These are phyloP conservation scores for Diacarnus erythraeanus DNA, from an alignment of 37 sponge, comb jelly and placozoan genomes.

Conservation along the genomic window DNA sequence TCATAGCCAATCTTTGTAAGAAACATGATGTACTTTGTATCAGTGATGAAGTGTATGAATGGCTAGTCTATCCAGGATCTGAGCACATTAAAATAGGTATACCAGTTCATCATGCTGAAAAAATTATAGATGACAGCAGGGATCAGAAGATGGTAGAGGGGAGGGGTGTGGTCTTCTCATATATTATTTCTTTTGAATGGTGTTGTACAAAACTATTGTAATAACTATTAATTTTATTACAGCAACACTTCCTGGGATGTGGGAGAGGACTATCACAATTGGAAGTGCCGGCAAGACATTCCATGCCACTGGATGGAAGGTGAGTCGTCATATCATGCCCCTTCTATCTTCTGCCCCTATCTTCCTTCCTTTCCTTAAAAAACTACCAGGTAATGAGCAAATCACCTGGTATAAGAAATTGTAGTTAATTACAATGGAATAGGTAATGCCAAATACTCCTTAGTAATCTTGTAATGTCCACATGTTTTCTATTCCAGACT, in stretches of 20 bases:
- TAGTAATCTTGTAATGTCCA: neutral
- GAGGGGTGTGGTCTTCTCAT: neutral
- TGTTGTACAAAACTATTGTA: constrained; percentile 97
- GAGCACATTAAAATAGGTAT: constrained; percentile 79
- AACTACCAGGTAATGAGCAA: too few relatives aligned
- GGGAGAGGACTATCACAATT: constrained; percentile 94
- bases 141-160: neutral
- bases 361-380: neutral
- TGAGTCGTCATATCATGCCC: too few relatives aligned
- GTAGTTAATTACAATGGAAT: too few relatives aligned
- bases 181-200: neutral
- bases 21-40: constrained; percentile 88
- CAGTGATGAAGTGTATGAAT: constrained; percentile 98
- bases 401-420: too few relatives aligned
- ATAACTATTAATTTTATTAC: constrained; percentile 1
- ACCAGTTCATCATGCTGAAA: neutral
- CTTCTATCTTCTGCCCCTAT: neutral
- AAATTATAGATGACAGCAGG: neutral
- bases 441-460: too few relatives aligned
- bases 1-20: constrained; percentile 89
- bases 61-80: constrained; percentile 81
- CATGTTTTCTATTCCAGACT: constrained; percentile 32
- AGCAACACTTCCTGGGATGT: constrained; percentile 97
- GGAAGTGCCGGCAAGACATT: constrained; percentile 99
- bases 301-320: constrained; percentile 98